phyloP scores from a whole-genome alignment of 2,888 invertebrate genomes.

The Phalera bucephala region DNA sequence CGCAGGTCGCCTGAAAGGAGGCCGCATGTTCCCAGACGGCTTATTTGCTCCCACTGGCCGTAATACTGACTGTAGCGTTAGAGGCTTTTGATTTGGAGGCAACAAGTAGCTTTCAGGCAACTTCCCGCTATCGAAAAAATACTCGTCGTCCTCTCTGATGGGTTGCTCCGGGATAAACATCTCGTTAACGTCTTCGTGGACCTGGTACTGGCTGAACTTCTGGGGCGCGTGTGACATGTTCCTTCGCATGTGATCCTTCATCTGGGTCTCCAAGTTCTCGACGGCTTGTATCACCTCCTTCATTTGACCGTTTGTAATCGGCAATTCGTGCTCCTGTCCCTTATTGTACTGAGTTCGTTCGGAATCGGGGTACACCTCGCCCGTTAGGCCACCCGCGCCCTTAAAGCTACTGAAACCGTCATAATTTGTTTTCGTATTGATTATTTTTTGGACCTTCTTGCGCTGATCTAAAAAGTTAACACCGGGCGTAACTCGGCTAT shows the following conservation, averaged over 20 bases:
- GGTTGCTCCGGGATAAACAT: slow-evolving; percentile 58
- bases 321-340: slow-evolving; percentile 71
- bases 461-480: slow-evolving; percentile 76
- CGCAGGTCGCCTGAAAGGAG: slow-evolving; percentile 64
- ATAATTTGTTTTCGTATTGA: slow-evolving; percentile 75
- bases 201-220: slow-evolving; percentile 54
- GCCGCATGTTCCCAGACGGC: slow-evolving; percentile 52
- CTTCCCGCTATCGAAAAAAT: slow-evolving; percentile 54
- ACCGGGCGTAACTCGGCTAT: slow-evolving; percentile 84
- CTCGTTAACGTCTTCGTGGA: slow-evolving; percentile 62
- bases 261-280: slow-evolving; percentile 63
- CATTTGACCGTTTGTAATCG: slow-evolving; percentile 67
- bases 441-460: slow-evolving; percentile 70
- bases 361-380: slow-evolving; percentile 49
- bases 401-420: slow-evolving; percentile 77
- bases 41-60: slow-evolving; percentile 57
- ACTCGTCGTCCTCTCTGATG: slow-evolving; percentile 65
- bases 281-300: slow-evolving; percentile 72
- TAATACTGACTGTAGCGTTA: slow-evolving; percentile 72
- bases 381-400: slow-evolving; percentile 49
- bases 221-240: slow-evolving; percentile 33
- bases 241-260: slow-evolving; percentile 54
- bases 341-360: slow-evolving; percentile 42
- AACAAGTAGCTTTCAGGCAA: slow-evolving; percentile 58
- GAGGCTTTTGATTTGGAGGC: slow-evolving; percentile 65